Conservation (phyloP, 2,113 vertebrate species). For the Rostratula benghalensis region DNA sequence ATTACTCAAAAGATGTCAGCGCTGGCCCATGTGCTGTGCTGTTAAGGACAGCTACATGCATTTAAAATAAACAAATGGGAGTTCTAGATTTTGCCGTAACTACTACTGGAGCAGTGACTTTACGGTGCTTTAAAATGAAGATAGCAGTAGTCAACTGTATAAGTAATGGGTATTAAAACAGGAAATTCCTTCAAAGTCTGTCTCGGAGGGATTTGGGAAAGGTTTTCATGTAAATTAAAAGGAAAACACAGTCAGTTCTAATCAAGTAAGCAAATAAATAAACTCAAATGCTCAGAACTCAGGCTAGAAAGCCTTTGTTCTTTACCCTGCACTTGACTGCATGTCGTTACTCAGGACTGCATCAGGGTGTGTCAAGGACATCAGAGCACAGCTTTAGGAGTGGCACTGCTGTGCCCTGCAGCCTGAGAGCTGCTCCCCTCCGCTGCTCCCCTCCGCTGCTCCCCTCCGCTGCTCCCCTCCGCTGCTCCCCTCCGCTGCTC, state of each 20-base stretch:
- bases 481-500: no score
- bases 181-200: conserved; percentile 37
- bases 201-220: not conserved
- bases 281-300: not conserved
- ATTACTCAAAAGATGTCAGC: not conserved
- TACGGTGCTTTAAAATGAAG: not conserved
- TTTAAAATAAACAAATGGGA: not conserved
- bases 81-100: not conserved
- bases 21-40: not conserved
- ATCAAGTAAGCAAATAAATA: conserved; percentile 25
- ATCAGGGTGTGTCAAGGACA: not conserved
- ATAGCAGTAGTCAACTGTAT: not conserved
- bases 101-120: not conserved
- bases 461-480: no score
- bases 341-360: not conserved
- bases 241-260: not conserved
- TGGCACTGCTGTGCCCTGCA: not conserved
- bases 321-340: not conserved
- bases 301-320: conserved; percentile 30
- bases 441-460: no score
- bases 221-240: conserved; percentile 21
- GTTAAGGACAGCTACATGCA: not conserved
- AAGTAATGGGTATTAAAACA: conserved; percentile 15
- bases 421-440: fast-evolving
- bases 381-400: not conserved